phyloP scores from a whole-genome alignment of 2,797 vertebrate species.

The Coregonus suidteri region DNA sequence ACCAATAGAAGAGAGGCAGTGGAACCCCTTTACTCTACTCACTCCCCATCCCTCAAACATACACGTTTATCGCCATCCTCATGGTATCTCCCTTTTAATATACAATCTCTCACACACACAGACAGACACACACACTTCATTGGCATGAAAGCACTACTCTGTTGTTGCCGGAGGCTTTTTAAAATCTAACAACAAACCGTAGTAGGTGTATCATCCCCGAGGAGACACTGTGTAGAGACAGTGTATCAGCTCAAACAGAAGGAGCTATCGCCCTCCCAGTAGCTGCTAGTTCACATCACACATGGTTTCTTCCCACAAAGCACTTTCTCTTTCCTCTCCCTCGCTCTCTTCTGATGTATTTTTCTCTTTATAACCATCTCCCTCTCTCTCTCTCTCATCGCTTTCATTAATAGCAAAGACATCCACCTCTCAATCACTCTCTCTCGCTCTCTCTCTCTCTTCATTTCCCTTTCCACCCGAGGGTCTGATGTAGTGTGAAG shows the following conservation, averaged over 20 bases:
- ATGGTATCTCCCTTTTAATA: background rate
- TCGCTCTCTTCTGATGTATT: no score
- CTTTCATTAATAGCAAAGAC: background rate
- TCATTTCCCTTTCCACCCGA: no score
- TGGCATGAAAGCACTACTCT: background rate
- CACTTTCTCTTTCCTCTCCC: background rate
- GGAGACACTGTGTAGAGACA: background rate
- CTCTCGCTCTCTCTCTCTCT: slow-evolving; percentile 31
- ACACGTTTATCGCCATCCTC: background rate
- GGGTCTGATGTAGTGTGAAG: no score
- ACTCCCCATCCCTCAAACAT: slow-evolving; percentile 19
- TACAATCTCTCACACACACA: background rate
- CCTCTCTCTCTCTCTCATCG: background rate
- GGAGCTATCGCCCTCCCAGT: background rate
- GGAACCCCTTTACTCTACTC: slow-evolving; percentile 67
- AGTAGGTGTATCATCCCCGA: no score
- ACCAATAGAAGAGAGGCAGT: slow-evolving; percentile 85
- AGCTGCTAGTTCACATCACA: background rate
- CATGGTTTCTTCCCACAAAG: background rate
- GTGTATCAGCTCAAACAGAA: background rate
- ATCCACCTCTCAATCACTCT: background rate
- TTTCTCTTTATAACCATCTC: no score
- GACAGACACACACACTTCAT: background rate
- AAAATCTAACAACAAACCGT: background rate
- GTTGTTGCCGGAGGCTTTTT: background rate